Percentiles rank a stretch among this genome's conserved stretches.
Evolutionary conservation across 2,888 invertebrate species (phyloP).

Genomic region (Meliscaeva auricollis): DNA sequence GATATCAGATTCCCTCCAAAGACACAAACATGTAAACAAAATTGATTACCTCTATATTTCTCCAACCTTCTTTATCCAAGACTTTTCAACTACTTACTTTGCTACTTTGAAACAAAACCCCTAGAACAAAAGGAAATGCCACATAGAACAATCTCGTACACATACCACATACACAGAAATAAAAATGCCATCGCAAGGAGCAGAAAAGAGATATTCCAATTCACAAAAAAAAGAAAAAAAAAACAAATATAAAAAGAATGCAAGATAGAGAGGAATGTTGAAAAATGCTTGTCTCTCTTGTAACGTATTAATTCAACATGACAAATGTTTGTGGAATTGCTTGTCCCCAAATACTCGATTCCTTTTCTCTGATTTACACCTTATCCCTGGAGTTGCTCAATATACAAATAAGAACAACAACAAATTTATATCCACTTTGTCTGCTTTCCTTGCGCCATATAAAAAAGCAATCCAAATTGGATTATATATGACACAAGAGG

Average conservation of each 20-base stretch:
- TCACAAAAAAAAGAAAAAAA: constrained; percentile 12
- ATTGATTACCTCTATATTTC: constrained; percentile 66
- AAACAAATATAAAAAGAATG: constrained; percentile 12
- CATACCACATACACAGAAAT: background rate
- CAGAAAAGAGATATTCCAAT: constrained; percentile 20
- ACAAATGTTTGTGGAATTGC: constrained; percentile 52
- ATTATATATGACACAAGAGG: constrained; percentile 58
- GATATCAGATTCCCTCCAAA: constrained; percentile 17
- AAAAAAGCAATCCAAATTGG: constrained; percentile 55
- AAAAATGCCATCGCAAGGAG: constrained; percentile 13
- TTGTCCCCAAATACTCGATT: constrained; percentile 28
- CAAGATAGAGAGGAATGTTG: constrained; percentile 10
- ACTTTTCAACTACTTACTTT: constrained; percentile 45
- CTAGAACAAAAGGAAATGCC: constrained; percentile 48
- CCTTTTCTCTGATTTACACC: constrained; percentile 35
- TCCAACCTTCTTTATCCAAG: constrained; percentile 18
- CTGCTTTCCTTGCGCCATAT: background rate
- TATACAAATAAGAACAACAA: constrained; percentile 1
- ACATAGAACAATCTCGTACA: constrained; percentile 28
- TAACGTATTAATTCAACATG: constrained; percentile 69
- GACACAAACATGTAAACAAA: constrained; percentile 47
- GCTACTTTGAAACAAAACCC: background rate
- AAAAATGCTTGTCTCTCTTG: constrained; percentile 50
- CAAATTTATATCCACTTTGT: constrained; percentile 44
- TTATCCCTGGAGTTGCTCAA: constrained; percentile 22